Percentiles rank a stretch among this genome's conserved stretches.
These are phyloP conservation scores for Eristalis pertinax DNA, from an alignment of 2,888 invertebrate genomes.

Conservation along the genomic window DNA sequence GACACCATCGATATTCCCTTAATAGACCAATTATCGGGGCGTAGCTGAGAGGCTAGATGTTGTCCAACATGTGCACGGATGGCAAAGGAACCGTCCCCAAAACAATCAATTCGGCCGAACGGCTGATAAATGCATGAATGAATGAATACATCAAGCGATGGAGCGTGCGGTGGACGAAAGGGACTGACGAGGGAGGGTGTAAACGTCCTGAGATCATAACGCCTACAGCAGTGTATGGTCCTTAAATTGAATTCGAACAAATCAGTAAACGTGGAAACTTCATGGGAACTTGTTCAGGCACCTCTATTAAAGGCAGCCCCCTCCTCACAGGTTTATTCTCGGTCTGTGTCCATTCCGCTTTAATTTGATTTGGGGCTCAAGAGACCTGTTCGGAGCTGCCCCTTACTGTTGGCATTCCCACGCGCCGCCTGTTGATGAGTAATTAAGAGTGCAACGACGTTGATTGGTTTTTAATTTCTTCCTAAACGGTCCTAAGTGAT, in stretches of 20 bases:
- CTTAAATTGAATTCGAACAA: no score
- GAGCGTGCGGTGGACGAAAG: not conserved
- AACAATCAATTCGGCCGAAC: not conserved
- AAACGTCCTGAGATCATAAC: not conserved
- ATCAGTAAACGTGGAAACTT: not conserved
- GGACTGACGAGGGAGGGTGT: not conserved
- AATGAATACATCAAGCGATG: not conserved
- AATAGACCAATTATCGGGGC: not conserved
- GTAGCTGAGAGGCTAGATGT: not conserved
- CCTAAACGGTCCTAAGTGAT: constrained; percentile 25
- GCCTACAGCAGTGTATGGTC: no score
- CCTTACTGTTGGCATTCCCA: not conserved
- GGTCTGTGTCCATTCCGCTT: not conserved
- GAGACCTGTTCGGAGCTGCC: not conserved
- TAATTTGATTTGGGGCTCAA: not conserved
- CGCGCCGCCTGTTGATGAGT: not conserved
- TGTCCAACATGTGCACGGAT: not conserved
- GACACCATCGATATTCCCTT: not conserved
- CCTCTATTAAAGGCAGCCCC: not conserved
- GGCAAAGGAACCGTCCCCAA: not conserved
- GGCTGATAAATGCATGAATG: not conserved
- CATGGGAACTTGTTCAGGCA: not conserved
- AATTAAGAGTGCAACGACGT: constrained; percentile 3
- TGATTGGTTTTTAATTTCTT: constrained; percentile 42
- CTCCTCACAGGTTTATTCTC: not conserved